These are phyloP conservation scores for Drosophila obscura DNA, from an alignment of 1,140 invertebrate species.

Conservation along the genomic window DNA sequence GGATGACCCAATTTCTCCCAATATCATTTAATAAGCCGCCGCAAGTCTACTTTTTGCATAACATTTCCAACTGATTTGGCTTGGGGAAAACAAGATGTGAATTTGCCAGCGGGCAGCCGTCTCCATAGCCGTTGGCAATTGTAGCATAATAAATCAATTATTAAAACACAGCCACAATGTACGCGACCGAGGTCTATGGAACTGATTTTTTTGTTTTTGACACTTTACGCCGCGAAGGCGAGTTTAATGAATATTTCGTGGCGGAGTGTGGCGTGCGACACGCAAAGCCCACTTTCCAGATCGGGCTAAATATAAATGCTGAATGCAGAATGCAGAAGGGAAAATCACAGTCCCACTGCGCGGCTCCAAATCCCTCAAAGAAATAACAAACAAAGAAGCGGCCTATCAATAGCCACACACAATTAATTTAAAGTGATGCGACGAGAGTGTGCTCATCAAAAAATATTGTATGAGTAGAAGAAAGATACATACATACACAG, in stretches of 20 bases:
- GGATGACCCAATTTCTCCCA: constrained; percentile 44
- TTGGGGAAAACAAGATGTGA: constrained; percentile 55
- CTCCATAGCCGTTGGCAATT: constrained; percentile 38
- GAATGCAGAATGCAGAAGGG: constrained; percentile 28
- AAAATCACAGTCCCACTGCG: constrained; percentile 33
- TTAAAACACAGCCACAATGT: constrained; percentile 46
- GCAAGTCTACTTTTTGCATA: constrained; percentile 54
- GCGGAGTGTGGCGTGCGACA: constrained; percentile 56
- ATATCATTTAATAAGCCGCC: not conserved
- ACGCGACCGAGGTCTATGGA: constrained; percentile 36
- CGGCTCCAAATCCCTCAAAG: constrained; percentile 6
- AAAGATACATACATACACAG: not conserved
- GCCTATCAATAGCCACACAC: constrained; percentile 68
- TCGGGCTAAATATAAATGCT: constrained; percentile 53
- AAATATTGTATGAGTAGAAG: constrained; percentile 17
- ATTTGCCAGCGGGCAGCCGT: constrained; percentile 37
- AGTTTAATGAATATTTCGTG: constrained; percentile 49
- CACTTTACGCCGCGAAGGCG: constrained; percentile 44
- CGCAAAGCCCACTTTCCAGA: constrained; percentile 72
- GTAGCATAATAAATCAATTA: constrained; percentile 58
- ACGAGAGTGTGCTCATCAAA: constrained; percentile 25
- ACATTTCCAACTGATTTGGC: constrained; percentile 72
- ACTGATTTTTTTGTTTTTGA: constrained; percentile 53
- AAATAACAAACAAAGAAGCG: constrained; percentile 50
- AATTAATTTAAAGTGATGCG: constrained; percentile 67